Conservation (phyloP, 2,888 invertebrate species). For the Acrobasis suavella region DNA sequence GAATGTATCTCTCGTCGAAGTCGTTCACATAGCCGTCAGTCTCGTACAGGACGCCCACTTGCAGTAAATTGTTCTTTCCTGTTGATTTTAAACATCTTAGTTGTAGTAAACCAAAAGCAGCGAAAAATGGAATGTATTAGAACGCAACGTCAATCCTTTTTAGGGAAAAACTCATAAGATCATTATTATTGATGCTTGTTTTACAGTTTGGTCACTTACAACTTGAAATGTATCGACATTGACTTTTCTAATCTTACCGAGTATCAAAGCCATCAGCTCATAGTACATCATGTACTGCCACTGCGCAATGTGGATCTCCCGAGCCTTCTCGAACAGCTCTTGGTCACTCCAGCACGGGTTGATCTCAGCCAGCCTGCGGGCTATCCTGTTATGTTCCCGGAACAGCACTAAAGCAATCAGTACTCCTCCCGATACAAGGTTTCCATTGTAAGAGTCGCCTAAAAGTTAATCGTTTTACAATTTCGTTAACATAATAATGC, state of each 20-base stretch:
- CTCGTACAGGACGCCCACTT: slow-evolving; percentile 44
- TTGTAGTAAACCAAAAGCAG: no score
- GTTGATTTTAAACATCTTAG: neutral
- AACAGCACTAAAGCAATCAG: slow-evolving; percentile 46
- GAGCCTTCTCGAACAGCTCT: slow-evolving; percentile 88
- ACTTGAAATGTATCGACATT: no score
- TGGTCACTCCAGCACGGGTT: slow-evolving; percentile 95
- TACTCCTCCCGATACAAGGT: slow-evolving; percentile 38
- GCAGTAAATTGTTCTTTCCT: slow-evolving; percentile 42
- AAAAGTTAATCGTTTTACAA: neutral
- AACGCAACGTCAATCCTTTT: no score
- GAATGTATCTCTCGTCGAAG: slow-evolving; percentile 82
- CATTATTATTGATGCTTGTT: no score
- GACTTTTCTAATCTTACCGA: slow-evolving; percentile 77
- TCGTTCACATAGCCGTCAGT: slow-evolving; percentile 79
- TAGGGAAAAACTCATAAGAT: no score
- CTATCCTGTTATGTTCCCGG: slow-evolving; percentile 91
- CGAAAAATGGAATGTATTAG: no score
- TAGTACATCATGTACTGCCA: slow-evolving; percentile 91
- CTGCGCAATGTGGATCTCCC: slow-evolving; percentile 87
- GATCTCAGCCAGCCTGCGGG: slow-evolving; percentile 84
- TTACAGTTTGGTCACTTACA: no score
- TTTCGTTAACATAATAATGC: neutral
- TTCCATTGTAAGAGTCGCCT: slow-evolving; percentile 38
- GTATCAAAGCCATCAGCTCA: slow-evolving; percentile 88